Conservation (phyloP, 2,888 invertebrate species). For the Parnassius mnemosyne region DNA sequence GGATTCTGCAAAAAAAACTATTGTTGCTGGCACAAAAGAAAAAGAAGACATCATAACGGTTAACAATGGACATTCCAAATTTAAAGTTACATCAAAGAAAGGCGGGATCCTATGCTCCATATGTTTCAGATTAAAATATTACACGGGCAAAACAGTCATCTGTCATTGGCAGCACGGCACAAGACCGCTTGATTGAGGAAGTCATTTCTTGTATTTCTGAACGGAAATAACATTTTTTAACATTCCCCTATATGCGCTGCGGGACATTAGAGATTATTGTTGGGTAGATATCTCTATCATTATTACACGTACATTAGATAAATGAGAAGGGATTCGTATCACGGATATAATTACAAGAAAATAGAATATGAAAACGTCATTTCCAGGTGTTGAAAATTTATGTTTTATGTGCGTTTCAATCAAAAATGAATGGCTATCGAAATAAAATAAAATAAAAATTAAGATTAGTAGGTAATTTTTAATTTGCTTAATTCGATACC, state of each 20-base stretch:
- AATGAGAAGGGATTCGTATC: slow-evolving; percentile 31
- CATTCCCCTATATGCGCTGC: slow-evolving; percentile 53
- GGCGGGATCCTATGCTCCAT: slow-evolving; percentile 68
- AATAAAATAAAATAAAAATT: neutral
- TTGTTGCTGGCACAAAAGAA: slow-evolving; percentile 74
- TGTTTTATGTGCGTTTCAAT: slow-evolving; percentile 6
- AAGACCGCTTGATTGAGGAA: slow-evolving; percentile 74
- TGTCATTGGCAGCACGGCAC: slow-evolving; percentile 59
- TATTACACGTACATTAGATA: slow-evolving; percentile 45
- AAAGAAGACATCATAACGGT: slow-evolving; percentile 73
- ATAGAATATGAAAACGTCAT: slow-evolving; percentile 22
- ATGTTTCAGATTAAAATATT: slow-evolving; percentile 75
- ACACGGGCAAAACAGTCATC: slow-evolving; percentile 64
- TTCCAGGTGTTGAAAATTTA: slow-evolving; percentile 18
- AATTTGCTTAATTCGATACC: too few relatives aligned
- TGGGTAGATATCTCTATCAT: slow-evolving; percentile 50
- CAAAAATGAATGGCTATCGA: slow-evolving; percentile 1
- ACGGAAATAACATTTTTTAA: slow-evolving; percentile 73
- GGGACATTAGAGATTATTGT: slow-evolving; percentile 63
- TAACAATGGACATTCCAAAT: slow-evolving; percentile 59
- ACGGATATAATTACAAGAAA: slow-evolving; percentile 26
- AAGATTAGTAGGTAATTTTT: too few relatives aligned
- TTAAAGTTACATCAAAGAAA: slow-evolving; percentile 57
- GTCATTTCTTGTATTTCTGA: slow-evolving; percentile 71
- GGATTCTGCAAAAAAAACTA: slow-evolving; percentile 66